Evolutionary conservation across 2,888 invertebrate species (phyloP).

Genomic region (Thereva nobilitata): DNA sequence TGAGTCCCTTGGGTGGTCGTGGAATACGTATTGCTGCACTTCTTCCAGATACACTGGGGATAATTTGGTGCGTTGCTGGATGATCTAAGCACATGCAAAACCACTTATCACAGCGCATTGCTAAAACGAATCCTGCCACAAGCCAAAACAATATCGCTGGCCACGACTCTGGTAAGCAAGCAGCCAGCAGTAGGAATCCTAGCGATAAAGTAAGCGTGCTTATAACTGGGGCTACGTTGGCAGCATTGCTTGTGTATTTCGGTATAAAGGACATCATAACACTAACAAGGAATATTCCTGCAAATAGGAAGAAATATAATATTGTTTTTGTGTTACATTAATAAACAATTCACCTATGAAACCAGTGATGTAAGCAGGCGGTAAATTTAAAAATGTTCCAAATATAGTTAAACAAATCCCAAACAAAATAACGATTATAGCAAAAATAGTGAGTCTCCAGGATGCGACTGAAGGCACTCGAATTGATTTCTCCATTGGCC

Average conservation of each 20-base stretch:
- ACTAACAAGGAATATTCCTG: constrained; percentile 53
- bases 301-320: constrained; percentile 5
- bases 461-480: constrained; percentile 56
- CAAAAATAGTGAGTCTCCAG: constrained; percentile 55
- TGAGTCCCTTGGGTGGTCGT: constrained; percentile 51
- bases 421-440: constrained; percentile 51
- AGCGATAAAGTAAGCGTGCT: constrained; percentile 51
- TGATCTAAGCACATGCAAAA: constrained; percentile 57
- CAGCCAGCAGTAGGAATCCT: constrained; percentile 50
- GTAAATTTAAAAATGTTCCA: constrained; percentile 49
- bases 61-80: constrained; percentile 50
- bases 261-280: constrained; percentile 57
- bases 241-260: constrained; percentile 53
- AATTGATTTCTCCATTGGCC: constrained; percentile 55
- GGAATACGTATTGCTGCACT: constrained; percentile 53
- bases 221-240: constrained; percentile 53
- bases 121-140: constrained; percentile 50
- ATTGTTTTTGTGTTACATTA: not conserved
- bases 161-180: constrained; percentile 55
- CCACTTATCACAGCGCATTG: constrained; percentile 55
- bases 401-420: constrained; percentile 52
- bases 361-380: constrained; percentile 52
- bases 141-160: constrained; percentile 55
- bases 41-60: constrained; percentile 54
- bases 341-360: constrained; percentile 46